These are phyloP conservation scores for Meliscaeva auricollis DNA, from an alignment of 2,888 invertebrate species.

Conservation along the genomic window DNA sequence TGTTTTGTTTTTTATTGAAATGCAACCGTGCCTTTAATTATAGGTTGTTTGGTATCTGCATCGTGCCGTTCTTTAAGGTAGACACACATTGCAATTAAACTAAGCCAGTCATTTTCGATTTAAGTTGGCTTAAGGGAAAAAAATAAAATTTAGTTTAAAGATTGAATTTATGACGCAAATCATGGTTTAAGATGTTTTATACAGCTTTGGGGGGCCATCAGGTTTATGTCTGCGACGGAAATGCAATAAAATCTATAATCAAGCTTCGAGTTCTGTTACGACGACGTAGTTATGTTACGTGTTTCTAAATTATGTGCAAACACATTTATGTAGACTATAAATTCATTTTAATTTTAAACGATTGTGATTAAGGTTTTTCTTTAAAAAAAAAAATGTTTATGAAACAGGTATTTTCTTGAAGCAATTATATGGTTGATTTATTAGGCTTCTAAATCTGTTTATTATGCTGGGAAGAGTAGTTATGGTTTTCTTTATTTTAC, in stretches of 20 bases:
- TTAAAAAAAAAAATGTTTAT: neutral
- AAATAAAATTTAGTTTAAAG: conserved; percentile 15
- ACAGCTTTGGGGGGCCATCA: conserved; percentile 11
- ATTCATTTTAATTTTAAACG: conserved; percentile 16
- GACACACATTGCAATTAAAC: conserved; percentile 41
- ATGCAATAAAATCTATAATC: conserved; percentile 19
- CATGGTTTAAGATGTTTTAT: conserved; percentile 1
- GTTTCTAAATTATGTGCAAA: neutral
- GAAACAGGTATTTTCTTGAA: neutral
- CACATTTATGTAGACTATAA: conserved; percentile 9
- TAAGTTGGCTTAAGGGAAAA: conserved; percentile 18
- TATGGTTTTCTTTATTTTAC: too few relatives aligned
- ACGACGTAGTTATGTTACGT: neutral
- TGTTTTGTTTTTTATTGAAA: neutral
- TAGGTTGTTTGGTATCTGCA: conserved; percentile 6
- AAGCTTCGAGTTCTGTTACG: neutral
- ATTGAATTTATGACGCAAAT: conserved; percentile 37
- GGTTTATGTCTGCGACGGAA: conserved; percentile 15
- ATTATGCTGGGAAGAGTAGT: neutral
- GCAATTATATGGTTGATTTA: neutral
- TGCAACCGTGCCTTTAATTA: conserved; percentile 46
- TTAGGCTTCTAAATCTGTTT: neutral
- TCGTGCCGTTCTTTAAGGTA: neutral
- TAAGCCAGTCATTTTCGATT: conserved; percentile 9
- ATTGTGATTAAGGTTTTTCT: neutral